phyloP scores from a whole-genome alignment of 2,888 invertebrate species.

The Leucoma salicis region DNA sequence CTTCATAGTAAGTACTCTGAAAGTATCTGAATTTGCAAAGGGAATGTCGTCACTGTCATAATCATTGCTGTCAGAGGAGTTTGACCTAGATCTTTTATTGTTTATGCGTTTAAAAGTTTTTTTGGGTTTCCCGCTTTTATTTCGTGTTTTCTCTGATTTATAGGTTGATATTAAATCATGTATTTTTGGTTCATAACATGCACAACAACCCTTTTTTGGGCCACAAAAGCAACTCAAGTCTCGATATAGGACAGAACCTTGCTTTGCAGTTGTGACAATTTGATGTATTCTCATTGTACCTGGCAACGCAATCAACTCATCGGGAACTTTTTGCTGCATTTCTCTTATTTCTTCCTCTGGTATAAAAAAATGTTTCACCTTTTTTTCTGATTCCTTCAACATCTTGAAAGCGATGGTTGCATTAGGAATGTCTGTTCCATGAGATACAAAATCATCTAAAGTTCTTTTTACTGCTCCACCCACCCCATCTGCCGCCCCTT shows the following conservation, averaged over 20 bases:
- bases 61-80: no score
- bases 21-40: no score
- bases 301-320: conserved; percentile 16
- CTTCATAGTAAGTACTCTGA: no score
- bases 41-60: no score
- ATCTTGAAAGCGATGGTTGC: conserved; percentile 12
- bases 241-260: conserved; percentile 14
- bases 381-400: conserved; percentile 14
- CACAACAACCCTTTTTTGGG: conserved; percentile 12
- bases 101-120: no score
- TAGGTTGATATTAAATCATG: conserved; percentile 15
- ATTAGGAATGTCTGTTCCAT: conserved; percentile 12
- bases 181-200: conserved; percentile 15
- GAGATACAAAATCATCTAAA: conserved; percentile 9
- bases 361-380: conserved; percentile 11
- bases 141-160: no score
- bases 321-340: conserved; percentile 15
- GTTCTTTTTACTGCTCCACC: not conserved
- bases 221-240: conserved; percentile 12
- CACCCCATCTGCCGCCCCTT: not conserved
- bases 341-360: conserved; percentile 14
- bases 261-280: conserved; percentile 14
- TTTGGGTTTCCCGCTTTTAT: no score
- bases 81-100: no score
- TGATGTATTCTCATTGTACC: conserved; percentile 19